Evolutionary conservation across 2,888 invertebrate species (phyloP), one percentile per base, ranked within the genome.

Genomic region (Troides oblongomaculatus): DNA sequence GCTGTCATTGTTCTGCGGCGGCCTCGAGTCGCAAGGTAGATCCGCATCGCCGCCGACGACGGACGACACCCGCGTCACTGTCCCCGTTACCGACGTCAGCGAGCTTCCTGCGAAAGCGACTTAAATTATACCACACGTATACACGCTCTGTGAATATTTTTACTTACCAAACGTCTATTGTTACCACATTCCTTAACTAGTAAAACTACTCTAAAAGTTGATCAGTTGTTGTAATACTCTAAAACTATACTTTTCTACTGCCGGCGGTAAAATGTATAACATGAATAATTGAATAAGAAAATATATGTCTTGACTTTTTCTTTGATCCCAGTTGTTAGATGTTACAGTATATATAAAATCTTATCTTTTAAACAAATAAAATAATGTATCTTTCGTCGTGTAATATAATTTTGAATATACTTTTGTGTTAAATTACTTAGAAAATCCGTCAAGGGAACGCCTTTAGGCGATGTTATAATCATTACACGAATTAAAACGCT

Each of bases 1-100:
- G 77, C 96, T 96, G 91, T 97, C 97, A 85, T 97, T 96, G 69
- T 94, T 93, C 76, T 94, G 90, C 30, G 96, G 95, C 60, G 97
- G 95, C 71, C 95, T 94, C 76, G 97, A 95, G 93, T 97, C 97
- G 90, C 98, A 98, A 58, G 97, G 97, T 79, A 98, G 93, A 79
- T 96, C 94, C 59, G 96, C 97, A 73, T 95, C 95, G 65, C 96
- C 96, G 75, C 95, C 95, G 64, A 96, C 95, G 72, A 97, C 94
- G 6, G 96, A 95, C 71, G 94, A 93, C 59, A 95, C 94, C 71
- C 94, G 93, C 21, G 93, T 88, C 68, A 94, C 89, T 17, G 94
- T 93, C 62, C 94, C 94, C 82, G 93, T 78, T 83, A 94, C 85
- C 71, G 84, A 76, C 10, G 87, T 82, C 68, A 84, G 75, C 14